A percentile compares a stretch with the other conserved stretches of the same genome.
Evolutionary conservation across 1,140 invertebrate genomes (phyloP).

Genomic region (Brachystomella parvula): DNA sequence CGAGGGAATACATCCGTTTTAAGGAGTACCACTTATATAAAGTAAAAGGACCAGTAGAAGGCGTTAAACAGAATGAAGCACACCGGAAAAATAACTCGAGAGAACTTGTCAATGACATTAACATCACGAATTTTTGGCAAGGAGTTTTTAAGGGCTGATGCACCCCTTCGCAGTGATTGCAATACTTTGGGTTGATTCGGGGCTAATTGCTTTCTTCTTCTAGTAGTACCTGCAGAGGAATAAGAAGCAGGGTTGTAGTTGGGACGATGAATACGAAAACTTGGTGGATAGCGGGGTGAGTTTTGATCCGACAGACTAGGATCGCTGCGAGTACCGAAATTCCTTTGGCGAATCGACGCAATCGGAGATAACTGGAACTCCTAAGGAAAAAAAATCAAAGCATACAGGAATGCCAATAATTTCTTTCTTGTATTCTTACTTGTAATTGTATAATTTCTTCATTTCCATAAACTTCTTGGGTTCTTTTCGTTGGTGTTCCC

Average conservation of each 20-base stretch:
- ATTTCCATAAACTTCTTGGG: slow-evolving; percentile 38
- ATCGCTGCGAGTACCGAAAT: slow-evolving; percentile 32
- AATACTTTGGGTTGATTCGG: slow-evolving; percentile 58
- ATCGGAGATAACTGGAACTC: slow-evolving; percentile 71
- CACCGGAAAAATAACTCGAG: slow-evolving; percentile 86
- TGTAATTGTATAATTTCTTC: slow-evolving; percentile 71
- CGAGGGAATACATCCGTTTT: background rate
- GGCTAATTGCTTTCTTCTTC: slow-evolving; percentile 9
- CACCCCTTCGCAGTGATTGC: slow-evolving; percentile 65
- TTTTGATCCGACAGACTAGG: slow-evolving; percentile 40
- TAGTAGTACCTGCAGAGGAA: slow-evolving; percentile 18
- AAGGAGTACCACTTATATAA: slow-evolving; percentile 46
- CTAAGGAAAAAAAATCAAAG: slow-evolving; percentile 19
- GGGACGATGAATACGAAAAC: slow-evolving; percentile 63
- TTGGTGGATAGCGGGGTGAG: slow-evolving; percentile 64
- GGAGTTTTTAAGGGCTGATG: slow-evolving; percentile 66
- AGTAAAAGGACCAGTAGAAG: slow-evolving; percentile 91
- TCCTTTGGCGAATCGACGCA: slow-evolving; percentile 57
- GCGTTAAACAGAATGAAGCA: slow-evolving; percentile 90
- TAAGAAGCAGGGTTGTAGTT: slow-evolving; percentile 43
- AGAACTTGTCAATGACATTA: slow-evolving; percentile 95
- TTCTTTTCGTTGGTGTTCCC: slow-evolving; percentile 29
- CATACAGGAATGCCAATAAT: background rate
- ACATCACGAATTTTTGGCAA: slow-evolving; percentile 93
- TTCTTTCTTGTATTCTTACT: slow-evolving; percentile 40